Evolutionary conservation across 2,797 vertebrate genomes (phyloP).

Genomic region (Chelonia mydas): DNA sequence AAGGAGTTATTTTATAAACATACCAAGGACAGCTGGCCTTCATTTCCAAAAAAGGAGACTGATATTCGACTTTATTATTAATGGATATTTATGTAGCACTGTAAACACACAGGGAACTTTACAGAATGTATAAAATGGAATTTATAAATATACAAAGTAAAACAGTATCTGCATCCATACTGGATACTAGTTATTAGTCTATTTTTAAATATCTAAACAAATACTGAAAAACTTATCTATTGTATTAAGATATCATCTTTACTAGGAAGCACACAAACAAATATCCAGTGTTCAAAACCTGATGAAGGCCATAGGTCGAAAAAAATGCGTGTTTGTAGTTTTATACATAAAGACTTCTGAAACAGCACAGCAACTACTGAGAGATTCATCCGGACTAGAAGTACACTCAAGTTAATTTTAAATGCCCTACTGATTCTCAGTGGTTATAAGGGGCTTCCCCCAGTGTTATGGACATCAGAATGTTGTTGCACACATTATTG

Average conservation of each 20-base stretch:
- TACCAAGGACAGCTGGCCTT: not conserved
- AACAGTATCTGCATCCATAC: not conserved
- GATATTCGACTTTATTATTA: not conserved
- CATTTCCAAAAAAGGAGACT: not conserved
- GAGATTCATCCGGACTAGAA: not conserved
- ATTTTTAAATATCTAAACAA: not conserved
- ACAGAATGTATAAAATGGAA: not conserved
- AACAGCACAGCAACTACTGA: not conserved
- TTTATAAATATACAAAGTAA: not conserved
- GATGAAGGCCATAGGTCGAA: not conserved
- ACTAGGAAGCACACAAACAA: not conserved
- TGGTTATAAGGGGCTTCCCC: not conserved
- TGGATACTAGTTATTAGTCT: not conserved
- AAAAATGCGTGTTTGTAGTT: not conserved
- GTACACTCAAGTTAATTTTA: not conserved
- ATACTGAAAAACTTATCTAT: not conserved
- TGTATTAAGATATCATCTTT: not conserved
- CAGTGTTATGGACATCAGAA: not conserved
- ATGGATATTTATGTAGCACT: not conserved
- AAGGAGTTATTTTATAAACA: not conserved
- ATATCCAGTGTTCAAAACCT: not conserved
- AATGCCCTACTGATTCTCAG: not conserved
- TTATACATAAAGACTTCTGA: not conserved
- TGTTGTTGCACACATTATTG: not conserved
- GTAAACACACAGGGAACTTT: not conserved